These are phyloP conservation scores for Euborellia annulipes DNA, from an alignment of 1,140 invertebrate species.

Conservation along the genomic window DNA sequence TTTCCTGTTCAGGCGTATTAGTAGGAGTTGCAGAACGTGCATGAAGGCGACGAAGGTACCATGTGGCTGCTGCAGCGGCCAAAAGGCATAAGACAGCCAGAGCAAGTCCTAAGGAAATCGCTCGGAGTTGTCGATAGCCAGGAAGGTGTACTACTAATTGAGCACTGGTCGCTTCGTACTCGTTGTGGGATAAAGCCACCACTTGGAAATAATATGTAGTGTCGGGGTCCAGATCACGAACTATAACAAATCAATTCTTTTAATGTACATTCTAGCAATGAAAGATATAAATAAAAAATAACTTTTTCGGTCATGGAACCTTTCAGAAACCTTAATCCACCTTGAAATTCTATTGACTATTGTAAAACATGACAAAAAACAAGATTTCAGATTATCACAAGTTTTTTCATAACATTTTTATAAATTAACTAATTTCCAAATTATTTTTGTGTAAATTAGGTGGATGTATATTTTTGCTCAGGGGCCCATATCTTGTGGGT, in stretches of 20 bases:
- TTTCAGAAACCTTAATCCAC: not conserved
- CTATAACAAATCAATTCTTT: conserved; percentile 24
- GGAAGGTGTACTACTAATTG: conserved; percentile 39
- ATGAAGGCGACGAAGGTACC: conserved; percentile 31
- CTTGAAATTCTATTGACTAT: not conserved
- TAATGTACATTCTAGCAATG: conserved; percentile 4
- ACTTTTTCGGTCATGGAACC: conserved; percentile 1
- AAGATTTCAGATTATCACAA: no score
- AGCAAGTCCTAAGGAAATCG: conserved; percentile 42
- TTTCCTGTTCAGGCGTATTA: not conserved
- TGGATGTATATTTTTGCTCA: no score
- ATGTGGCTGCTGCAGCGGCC: conserved; percentile 36
- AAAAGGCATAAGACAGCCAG: conserved; percentile 35
- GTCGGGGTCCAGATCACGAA: conserved; percentile 45
- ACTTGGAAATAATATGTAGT: conserved; percentile 48
- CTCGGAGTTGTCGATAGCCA: conserved; percentile 39
- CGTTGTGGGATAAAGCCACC: conserved; percentile 35
- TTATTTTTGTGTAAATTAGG: no score
- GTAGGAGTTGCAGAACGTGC: conserved; percentile 27
- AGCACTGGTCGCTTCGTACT: conserved; percentile 36
- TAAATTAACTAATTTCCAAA: no score
- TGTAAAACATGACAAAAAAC: not conserved
- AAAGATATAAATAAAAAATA: conserved; percentile 6
- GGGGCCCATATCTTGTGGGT: no score
- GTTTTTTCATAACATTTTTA: no score